Percentiles rank a stretch among this genome's conserved stretches.
These are phyloP conservation scores for Oreotrochilus melanogaster DNA, from an alignment of 2,113 vertebrate species.

Conservation along the genomic window DNA sequence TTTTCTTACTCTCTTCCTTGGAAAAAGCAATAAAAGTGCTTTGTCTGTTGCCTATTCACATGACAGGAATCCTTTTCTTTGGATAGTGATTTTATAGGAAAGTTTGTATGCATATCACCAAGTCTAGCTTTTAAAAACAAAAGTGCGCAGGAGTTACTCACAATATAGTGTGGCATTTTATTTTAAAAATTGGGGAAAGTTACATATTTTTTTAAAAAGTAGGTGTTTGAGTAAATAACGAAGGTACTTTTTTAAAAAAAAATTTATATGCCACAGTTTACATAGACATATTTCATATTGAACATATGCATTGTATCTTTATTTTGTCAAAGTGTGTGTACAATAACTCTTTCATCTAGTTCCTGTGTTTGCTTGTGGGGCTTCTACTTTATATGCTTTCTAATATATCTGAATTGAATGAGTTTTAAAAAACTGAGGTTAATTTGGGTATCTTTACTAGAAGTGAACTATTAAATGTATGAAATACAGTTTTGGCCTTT, in stretches of 20 bases:
- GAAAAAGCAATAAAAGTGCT: conserved; percentile 82
- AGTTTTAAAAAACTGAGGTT: conserved; percentile 15
- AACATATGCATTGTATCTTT: conserved; percentile 21
- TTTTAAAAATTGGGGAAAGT: conserved; percentile 74
- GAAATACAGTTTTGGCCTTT: conserved; percentile 64
- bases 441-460: not conserved
- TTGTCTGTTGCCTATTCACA: conserved; percentile 69
- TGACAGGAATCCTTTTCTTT: conserved; percentile 52
- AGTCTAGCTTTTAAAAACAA: conserved; percentile 70
- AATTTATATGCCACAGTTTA: conserved; percentile 75
- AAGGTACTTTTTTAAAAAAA: conserved; percentile 78
- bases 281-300: conserved; percentile 66
- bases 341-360: conserved; percentile 51
- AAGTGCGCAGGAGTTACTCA: conserved; percentile 65
- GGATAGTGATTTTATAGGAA: conserved; percentile 68
- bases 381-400: conserved; percentile 60
- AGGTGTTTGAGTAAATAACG: conserved; percentile 74
- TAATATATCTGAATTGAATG: conserved; percentile 1
- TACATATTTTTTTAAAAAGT: conserved; percentile 80
- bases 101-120: conserved; percentile 73
- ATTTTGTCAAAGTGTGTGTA: conserved; percentile 47
- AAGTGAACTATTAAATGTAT: not conserved
- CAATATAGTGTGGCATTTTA: conserved; percentile 77
- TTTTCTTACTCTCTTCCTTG: conserved; percentile 45
- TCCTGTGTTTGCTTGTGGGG: conserved; percentile 57